Conservation (phyloP, 2,113 vertebrate species). For the Varanus komodoensis region DNA sequence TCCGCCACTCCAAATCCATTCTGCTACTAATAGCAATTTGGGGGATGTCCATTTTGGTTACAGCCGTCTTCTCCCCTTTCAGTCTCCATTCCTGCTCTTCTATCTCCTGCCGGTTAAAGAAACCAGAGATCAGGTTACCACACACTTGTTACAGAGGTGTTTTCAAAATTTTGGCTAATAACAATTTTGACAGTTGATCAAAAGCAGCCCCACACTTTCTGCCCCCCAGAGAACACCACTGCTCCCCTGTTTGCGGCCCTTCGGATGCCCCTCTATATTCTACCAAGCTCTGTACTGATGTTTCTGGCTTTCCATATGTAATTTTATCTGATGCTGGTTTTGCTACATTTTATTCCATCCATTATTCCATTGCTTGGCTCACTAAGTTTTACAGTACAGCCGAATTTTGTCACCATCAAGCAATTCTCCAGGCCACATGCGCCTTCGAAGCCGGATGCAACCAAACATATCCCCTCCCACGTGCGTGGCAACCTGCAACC, state of each 20-base stretch:
- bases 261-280: no score
- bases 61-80: slow-evolving; percentile 74
- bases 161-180: no score
- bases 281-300: not conserved
- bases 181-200: not conserved
- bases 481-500: not conserved
- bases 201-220: not conserved
- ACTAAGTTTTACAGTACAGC: not conserved
- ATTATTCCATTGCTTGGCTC: not conserved
- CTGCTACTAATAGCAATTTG: slow-evolving; percentile 65
- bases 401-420: not conserved
- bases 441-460: no score
- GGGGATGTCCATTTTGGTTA: slow-evolving; percentile 61
- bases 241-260: not conserved
- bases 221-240: not conserved
- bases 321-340: not conserved
- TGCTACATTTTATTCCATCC: not conserved
- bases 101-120: slow-evolving; percentile 81
- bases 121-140: slow-evolving; percentile 34
- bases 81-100: slow-evolving; percentile 85
- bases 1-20: slow-evolving; percentile 77
- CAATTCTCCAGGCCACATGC: not conserved
- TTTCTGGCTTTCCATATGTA: no score
- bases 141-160: no score
- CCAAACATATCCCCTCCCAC: not conserved